phyloP scores from a whole-genome alignment of 2,797 vertebrate species.

The Acipenser oxyrinchus region DNA sequence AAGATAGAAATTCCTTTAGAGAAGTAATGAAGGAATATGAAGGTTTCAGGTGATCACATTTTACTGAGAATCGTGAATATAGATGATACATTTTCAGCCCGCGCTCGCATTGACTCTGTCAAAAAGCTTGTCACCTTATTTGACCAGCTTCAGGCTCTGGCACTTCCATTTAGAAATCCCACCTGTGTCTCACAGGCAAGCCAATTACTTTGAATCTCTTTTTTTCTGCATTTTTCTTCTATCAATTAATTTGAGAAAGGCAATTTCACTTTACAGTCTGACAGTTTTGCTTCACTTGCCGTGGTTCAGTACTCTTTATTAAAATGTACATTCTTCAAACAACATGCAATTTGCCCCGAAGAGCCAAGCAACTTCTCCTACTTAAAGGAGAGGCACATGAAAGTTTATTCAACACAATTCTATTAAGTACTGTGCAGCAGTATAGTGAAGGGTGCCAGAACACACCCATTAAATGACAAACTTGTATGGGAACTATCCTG shows the following conservation, averaged over 20 bases:
- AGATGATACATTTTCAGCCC: constrained; percentile 5
- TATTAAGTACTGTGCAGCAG: not conserved
- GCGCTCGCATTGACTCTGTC: constrained; percentile 23
- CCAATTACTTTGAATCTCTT: constrained; percentile 17
- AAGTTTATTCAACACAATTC: constrained; percentile 19
- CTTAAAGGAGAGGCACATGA: constrained; percentile 33
- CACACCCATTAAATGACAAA: too few species aligned
- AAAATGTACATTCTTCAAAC: constrained; percentile 54
- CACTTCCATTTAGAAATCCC: constrained; percentile 46
- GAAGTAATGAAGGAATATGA: too few species aligned
- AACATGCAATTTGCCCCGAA: constrained; percentile 35
- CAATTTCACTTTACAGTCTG: constrained; percentile 40
- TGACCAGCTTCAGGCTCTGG: constrained; percentile 35
- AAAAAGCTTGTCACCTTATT: constrained; percentile 45
- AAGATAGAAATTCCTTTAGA: too few species aligned
- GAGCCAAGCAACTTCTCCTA: constrained; percentile 28
- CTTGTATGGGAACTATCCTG: too few species aligned
- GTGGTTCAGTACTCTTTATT: constrained; percentile 44
- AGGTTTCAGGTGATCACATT: too few species aligned
- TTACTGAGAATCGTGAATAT: not conserved
- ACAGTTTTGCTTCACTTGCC: constrained; percentile 32
- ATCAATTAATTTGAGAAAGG: constrained; percentile 46
- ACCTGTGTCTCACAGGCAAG: constrained; percentile 39
- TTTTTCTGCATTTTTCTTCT: constrained; percentile 14
- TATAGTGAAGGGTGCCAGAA: too few species aligned